These are phyloP conservation scores for Cerastis rubricosa DNA, from an alignment of 2,888 invertebrate genomes.

Conservation along the genomic window DNA sequence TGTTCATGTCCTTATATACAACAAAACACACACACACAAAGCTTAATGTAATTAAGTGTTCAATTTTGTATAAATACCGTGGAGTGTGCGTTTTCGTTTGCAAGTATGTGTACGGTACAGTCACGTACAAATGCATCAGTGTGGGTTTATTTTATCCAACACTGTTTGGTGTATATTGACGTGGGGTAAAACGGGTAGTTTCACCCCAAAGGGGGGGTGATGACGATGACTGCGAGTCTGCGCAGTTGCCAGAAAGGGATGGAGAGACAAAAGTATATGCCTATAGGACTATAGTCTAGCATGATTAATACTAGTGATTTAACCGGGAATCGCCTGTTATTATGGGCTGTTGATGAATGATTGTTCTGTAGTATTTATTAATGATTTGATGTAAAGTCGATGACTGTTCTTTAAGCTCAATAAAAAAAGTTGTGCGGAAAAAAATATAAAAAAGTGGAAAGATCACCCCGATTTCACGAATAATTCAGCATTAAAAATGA, in stretches of 20 bases:
- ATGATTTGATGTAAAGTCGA: constrained; percentile 42
- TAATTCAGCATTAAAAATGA: background rate
- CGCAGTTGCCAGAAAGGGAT: constrained; percentile 82
- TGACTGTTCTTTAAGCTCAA: background rate
- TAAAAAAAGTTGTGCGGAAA: background rate
- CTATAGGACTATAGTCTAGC: constrained; percentile 72
- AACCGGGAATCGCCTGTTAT: constrained; percentile 71
- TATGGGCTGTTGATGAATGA: constrained; percentile 58
- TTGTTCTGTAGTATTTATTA: constrained; percentile 44
- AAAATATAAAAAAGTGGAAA: background rate
- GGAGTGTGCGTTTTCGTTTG: constrained; percentile 63
- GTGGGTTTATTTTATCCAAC: constrained; percentile 86
- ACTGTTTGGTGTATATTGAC: constrained; percentile 86
- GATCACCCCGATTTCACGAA: background rate
- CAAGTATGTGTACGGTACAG: constrained; percentile 55
- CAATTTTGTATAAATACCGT: constrained; percentile 84
- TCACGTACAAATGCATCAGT: constrained; percentile 43
- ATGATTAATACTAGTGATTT: constrained; percentile 80
- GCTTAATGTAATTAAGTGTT: constrained; percentile 87
- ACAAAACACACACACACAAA: constrained; percentile 51
- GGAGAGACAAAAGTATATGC: constrained; percentile 74
- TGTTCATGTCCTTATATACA: constrained; percentile 59
- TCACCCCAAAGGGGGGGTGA: constrained; percentile 71
- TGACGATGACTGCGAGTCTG: constrained; percentile 88
- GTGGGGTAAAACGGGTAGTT: constrained; percentile 69